Conservation (phyloP, 1,140 invertebrate species). For the Zaprionus taronus region DNA sequence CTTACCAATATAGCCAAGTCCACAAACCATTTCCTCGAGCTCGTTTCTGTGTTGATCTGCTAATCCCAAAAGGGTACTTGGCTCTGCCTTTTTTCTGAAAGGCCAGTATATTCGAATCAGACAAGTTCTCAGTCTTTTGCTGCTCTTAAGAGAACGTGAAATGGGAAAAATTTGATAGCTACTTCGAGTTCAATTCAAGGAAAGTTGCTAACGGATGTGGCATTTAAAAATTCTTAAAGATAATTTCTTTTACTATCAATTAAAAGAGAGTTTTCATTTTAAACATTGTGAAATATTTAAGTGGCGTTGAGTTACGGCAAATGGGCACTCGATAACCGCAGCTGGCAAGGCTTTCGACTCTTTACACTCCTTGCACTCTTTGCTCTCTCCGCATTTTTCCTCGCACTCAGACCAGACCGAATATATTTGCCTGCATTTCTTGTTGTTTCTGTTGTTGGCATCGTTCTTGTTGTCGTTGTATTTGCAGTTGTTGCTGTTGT, state of each 20-base stretch:
- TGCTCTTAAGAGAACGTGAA: conserved; percentile 17
- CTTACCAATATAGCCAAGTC: conserved; percentile 63
- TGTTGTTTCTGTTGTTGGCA: neutral
- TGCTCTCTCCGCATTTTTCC: neutral
- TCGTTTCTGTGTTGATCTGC: conserved; percentile 68
- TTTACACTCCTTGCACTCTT: neutral
- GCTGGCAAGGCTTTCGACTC: conserved; percentile 9
- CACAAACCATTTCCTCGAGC: conserved; percentile 58
- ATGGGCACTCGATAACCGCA: conserved; percentile 39
- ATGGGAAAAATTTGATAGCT: neutral
- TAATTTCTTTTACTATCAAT: conserved; percentile 31
- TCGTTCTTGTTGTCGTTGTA: neutral
- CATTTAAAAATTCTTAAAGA: neutral
- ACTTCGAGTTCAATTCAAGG: neutral
- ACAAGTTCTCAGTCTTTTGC: conserved; percentile 17
- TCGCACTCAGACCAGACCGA: conserved; percentile 5
- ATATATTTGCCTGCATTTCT: conserved; percentile 36
- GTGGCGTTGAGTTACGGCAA: conserved; percentile 33
- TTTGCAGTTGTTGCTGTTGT: conserved; percentile 4
- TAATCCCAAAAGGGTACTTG: conserved; percentile 69
- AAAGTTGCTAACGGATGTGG: too few relatives aligned
- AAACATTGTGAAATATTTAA: conserved; percentile 29
- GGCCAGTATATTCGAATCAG: conserved; percentile 38
- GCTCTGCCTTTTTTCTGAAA: conserved; percentile 6
- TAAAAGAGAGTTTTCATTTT: conserved; percentile 11